phyloP scores from a whole-genome alignment of 2,113 vertebrate species.

The Apistogramma diplotaenia region DNA sequence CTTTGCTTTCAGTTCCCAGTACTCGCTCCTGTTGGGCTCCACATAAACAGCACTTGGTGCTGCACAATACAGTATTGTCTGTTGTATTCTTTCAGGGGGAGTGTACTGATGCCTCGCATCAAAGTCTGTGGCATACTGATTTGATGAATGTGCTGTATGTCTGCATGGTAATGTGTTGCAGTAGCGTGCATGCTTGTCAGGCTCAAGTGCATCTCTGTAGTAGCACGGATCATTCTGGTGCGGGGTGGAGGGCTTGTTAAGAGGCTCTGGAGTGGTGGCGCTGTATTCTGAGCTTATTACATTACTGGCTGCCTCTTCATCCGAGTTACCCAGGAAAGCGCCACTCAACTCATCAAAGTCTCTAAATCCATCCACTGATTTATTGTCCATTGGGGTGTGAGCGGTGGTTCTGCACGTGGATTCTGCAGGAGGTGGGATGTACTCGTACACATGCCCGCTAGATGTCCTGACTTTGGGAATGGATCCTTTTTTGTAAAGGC shows the following conservation, averaged over 20 bases:
- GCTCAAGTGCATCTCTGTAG: constrained; percentile 87
- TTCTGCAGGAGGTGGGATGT: constrained; percentile 86
- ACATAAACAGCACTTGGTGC: constrained; percentile 90
- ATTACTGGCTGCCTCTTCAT: constrained; percentile 82
- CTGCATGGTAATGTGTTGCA: constrained; percentile 88
- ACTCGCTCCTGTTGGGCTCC: constrained; percentile 93
- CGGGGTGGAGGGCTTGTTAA: constrained; percentile 83
- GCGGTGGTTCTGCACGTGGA: constrained; percentile 83
- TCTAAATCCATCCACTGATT: constrained; percentile 85
- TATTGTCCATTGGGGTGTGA: constrained; percentile 83
- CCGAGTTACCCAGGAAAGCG: constrained; percentile 82
- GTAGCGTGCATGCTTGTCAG: constrained; percentile 83
- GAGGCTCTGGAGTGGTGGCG: constrained; percentile 87
- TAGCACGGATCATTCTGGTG: constrained; percentile 86
- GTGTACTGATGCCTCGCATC: constrained; percentile 87
- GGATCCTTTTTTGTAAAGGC: constrained; percentile 85
- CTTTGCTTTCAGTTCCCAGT: constrained; percentile 98
- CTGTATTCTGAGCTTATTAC: constrained; percentile 88
- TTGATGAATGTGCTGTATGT: constrained; percentile 81
- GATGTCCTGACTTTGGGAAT: constrained; percentile 89
- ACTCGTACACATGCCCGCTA: constrained; percentile 92
- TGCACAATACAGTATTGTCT: constrained; percentile 89
- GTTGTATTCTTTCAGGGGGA: constrained; percentile 88
- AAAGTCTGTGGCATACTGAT: constrained; percentile 87
- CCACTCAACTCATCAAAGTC: constrained; percentile 92